These are phyloP conservation scores for Hirtodrosophila confusa DNA, from an alignment of 2,888 invertebrate species.

Conservation along the genomic window DNA sequence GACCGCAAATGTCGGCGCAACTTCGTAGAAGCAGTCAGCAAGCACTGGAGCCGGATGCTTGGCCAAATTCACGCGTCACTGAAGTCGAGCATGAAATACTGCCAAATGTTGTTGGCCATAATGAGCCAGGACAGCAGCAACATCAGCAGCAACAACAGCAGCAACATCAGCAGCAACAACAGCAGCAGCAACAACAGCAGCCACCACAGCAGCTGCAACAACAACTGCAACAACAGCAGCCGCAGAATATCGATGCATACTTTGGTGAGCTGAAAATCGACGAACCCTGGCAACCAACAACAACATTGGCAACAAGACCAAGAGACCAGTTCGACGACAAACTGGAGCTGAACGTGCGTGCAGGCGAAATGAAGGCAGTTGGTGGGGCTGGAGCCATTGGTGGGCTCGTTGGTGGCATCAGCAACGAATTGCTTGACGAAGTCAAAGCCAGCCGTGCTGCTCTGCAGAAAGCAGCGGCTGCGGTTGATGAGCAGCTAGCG, in stretches of 20 bases:
- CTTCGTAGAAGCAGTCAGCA: constrained; percentile 26
- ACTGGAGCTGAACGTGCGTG: constrained; percentile 56
- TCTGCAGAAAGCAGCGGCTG: constrained; percentile 71
- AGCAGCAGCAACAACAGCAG: constrained; percentile 19
- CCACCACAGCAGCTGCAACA: constrained; percentile 32
- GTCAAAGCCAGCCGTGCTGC: constrained; percentile 74
- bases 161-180: constrained; percentile 26
- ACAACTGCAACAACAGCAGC: constrained; percentile 42
- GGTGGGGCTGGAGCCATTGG: constrained; percentile 16
- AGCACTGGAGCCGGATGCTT: constrained; percentile 41
- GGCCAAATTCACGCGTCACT: constrained; percentile 75
- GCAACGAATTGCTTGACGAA: constrained; percentile 74
- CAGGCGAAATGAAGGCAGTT: constrained; percentile 12
- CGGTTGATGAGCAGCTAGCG: constrained; percentile 78
- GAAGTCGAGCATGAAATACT: constrained; percentile 78
- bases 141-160: constrained; percentile 34
- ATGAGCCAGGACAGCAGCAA: constrained; percentile 57
- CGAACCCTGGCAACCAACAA: constrained; percentile 58
- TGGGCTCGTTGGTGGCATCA: constrained; percentile 50
- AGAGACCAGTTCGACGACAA: constrained; percentile 45
- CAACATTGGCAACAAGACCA: constrained; percentile 27
- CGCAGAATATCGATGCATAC: constrained; percentile 62
- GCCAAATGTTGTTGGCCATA: constrained; percentile 67
- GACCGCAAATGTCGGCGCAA: constrained; percentile 57
- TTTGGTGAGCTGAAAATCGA: constrained; percentile 74